Conservation (phyloP, 2,888 invertebrate species). For the Plebejus argus region DNA sequence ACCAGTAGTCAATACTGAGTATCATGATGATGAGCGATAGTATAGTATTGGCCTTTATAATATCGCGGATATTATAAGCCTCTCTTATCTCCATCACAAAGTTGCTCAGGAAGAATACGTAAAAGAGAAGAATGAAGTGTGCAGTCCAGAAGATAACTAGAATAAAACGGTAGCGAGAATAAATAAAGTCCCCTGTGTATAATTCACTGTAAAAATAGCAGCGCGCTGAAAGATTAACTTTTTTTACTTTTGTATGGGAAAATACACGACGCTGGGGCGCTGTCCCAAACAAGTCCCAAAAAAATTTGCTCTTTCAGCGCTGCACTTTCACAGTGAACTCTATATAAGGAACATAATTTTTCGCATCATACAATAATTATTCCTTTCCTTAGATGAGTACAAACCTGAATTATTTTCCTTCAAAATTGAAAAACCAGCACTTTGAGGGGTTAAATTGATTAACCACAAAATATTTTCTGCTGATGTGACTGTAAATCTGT, state of each 20-base stretch:
- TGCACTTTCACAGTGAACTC: no score
- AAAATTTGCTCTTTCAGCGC: no score
- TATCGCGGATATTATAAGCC: neutral
- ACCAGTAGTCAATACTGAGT: conserved; percentile 1
- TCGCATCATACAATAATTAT: no score
- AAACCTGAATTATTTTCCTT: conserved; percentile 16
- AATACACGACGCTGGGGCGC: no score
- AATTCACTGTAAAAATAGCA: no score
- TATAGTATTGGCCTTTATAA: neutral
- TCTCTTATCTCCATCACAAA: neutral
- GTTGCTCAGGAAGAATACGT: conserved; percentile 10
- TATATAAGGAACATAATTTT: no score
- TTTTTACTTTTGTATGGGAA: no score
- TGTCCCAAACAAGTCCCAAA: no score
- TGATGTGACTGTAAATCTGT: neutral
- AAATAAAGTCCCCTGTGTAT: no score
- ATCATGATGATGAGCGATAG: neutral
- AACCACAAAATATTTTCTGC: conserved; percentile 12
- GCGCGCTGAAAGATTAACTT: no score
- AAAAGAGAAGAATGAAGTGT: neutral
- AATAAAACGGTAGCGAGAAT: neutral
- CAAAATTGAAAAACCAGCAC: conserved; percentile 1
- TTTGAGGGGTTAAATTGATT: neutral
- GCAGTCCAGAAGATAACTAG: neutral
- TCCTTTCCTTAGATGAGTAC: neutral